Base-by-base conservation (phyloP, 2,113 vertebrate genomes). In the Podarcis raffonei region DNA sequence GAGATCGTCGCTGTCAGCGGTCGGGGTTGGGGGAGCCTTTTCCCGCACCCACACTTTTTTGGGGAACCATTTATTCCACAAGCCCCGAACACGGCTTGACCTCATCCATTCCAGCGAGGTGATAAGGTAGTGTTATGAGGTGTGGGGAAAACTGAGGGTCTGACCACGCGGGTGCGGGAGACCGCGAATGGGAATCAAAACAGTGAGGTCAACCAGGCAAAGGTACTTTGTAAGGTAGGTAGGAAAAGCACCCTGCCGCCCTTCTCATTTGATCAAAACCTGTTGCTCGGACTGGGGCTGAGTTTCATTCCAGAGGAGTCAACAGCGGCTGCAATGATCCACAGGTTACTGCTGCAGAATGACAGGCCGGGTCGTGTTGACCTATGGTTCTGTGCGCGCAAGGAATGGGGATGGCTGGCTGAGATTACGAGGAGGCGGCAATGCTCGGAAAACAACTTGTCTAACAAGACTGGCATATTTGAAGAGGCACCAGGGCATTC, bases 121-220 rank as follows among this genome's bases (percentile, higher is more conserved):
- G 78, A 87, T 13, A 9, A 35, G 87, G 25, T 3, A 32, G 6
- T 35, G 89, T 86, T 87, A 91, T 39, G 75, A 42, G 71, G 69
- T 68, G 81, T 83, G 85, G 72, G 22, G 8, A 81, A 83, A 68
- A 91, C 85, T 53, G 57, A 65, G n/a, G 32, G 37, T 1, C 13
- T 53, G 85, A 27, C 83, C 85, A 65, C 39, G 3, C 3, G 57
- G 9, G 48, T 53, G 48, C 72, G 87, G 88, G 88, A 59, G 79
- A 32, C 62, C 86, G 86, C 48, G 32, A 11, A 25, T 9, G 30
- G 23, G 68, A 92, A 88, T 81, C 79, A 91, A 89, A 92, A 82
- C 20, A 78, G 84, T n/a, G 71, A 88, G 66, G 84, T 92, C 89
- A 78, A 12, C 42, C 53, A 89, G 78, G 35, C 48, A 66, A 86